These are phyloP conservation scores for Anthophora plumipes DNA, from an alignment of 2,888 invertebrate species.

Conservation along the genomic window DNA sequence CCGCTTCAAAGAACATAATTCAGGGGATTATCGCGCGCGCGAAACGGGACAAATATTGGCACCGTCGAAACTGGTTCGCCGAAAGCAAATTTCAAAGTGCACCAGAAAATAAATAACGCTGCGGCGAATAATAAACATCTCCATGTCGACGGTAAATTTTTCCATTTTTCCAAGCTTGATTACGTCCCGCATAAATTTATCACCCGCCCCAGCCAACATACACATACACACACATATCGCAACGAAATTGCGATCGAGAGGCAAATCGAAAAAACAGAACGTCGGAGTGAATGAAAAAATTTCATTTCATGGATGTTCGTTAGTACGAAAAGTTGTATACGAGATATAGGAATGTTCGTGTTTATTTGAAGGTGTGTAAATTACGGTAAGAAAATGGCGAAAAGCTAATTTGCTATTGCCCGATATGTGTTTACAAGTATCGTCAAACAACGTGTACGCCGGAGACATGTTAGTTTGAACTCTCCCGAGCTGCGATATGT, in stretches of 20 bases:
- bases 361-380: background rate
- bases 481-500: background rate
- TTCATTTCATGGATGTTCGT: background rate
- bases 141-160: conserved; percentile 62
- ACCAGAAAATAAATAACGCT: conserved; percentile 71
- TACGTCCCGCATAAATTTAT: conserved; percentile 60
- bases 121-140: conserved; percentile 71
- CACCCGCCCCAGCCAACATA: background rate
- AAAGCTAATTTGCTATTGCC: conserved; percentile 21
- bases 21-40: conserved; percentile 71
- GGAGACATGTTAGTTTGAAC: conserved; percentile 19
- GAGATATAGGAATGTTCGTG: background rate
- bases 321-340: background rate
- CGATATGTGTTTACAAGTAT: conserved; percentile 13
- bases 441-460: background rate
- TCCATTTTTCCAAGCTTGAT: conserved; percentile 62
- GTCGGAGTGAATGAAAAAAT: background rate
- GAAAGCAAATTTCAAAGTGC: conserved; percentile 72
- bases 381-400: conserved; percentile 14
- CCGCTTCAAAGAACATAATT: conserved; percentile 73
- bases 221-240: background rate
- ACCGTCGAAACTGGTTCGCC: conserved; percentile 69
- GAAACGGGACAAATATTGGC: conserved; percentile 71
- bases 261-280: background rate
- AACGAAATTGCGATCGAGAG: conserved; percentile 2